Conservation (phyloP, 2,113 vertebrate species). For the Hippoglossus stenolepis region DNA sequence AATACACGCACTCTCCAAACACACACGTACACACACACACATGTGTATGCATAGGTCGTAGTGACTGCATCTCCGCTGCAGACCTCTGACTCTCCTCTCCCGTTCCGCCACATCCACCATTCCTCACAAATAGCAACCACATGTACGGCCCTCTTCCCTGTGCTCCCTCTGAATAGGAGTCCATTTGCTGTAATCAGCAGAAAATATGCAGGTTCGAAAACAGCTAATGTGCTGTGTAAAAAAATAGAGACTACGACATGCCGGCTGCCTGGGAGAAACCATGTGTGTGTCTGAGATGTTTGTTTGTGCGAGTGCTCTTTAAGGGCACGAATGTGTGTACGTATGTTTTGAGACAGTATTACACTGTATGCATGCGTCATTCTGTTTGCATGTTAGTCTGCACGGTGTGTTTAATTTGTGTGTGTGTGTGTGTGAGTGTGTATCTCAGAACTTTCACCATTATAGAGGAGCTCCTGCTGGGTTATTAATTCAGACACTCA, state of each 20-base stretch:
- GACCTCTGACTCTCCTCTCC: constrained; percentile 82
- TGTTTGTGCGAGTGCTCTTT: constrained; percentile 42
- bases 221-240: constrained; percentile 86
- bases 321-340: constrained; percentile 11
- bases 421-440: constrained; percentile 19
- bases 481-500: constrained; percentile 54
- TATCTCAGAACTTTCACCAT: constrained; percentile 15
- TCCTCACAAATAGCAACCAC: constrained; percentile 97
- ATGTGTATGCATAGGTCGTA: constrained; percentile 35
- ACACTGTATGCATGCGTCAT: background rate
- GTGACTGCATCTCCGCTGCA: constrained; percentile 89
- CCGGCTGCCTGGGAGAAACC: constrained; percentile 49
- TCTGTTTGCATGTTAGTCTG: constrained; percentile 38
- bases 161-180: constrained; percentile 86
- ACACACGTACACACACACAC: constrained; percentile 44
- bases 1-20: constrained; percentile 4
- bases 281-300: constrained; percentile 41
- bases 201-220: constrained; percentile 91
- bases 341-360: constrained; percentile 24
- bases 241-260: constrained; percentile 61
- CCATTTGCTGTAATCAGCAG: constrained; percentile 96
- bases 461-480: constrained; percentile 15
- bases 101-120: constrained; percentile 84
- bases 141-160: constrained; percentile 86
- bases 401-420: constrained; percentile 31